A percentile compares a stretch with the other conserved stretches of the same genome.
phyloP scores from a whole-genome alignment of 2,888 invertebrate genomes.

The Andrena bucephala region DNA sequence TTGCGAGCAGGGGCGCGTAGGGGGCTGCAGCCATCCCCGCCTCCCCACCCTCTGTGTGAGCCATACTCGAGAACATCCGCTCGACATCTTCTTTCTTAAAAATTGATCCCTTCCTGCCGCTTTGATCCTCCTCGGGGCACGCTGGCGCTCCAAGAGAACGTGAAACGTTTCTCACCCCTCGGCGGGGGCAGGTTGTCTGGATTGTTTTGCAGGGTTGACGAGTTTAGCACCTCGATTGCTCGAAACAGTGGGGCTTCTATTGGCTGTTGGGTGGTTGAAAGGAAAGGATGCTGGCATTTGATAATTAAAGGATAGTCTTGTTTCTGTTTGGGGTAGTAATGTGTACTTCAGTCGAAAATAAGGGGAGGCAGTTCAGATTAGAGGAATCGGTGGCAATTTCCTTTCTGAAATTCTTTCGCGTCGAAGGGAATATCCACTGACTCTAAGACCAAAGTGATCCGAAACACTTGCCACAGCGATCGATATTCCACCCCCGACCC shows the following conservation, averaged over 20 bases:
- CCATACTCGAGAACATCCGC: conserved; percentile 80
- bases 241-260: background rate
- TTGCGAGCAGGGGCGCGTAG: conserved; percentile 30
- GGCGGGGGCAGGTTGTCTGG: background rate
- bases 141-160: conserved; percentile 16
- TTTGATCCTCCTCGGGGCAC: conserved; percentile 65
- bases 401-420: background rate
- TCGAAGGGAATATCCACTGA: background rate
- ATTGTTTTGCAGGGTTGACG: conserved; percentile 26
- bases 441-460: background rate
- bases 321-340: too few species aligned
- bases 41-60: conserved; percentile 31
- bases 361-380: background rate
- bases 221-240: conserved; percentile 20
- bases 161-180: conserved; percentile 39
- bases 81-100: conserved; percentile 82
- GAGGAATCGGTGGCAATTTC: background rate
- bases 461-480: background rate
- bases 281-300: background rate
- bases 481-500: background rate
- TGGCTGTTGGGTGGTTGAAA: background rate
- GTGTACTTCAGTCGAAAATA: too few species aligned
- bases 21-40: conserved; percentile 49
- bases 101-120: conserved; percentile 78
- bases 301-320: background rate